Conservation (phyloP, 2,888 invertebrate species). For the Sphinx pinastri region DNA sequence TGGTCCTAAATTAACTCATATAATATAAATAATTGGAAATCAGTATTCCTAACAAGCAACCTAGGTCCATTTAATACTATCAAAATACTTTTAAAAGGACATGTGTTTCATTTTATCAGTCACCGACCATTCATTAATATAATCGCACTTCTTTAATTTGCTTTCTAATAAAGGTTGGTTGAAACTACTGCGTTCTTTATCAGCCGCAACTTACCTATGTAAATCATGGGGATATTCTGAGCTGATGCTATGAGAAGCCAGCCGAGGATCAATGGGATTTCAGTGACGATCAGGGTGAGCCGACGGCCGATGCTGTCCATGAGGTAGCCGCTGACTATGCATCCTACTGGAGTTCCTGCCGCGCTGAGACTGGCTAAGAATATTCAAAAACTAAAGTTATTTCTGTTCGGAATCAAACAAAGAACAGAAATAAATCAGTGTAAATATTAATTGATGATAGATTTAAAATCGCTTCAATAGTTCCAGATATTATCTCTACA, state of each 20-base stretch:
- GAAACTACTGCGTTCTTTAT: not conserved
- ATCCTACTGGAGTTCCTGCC: constrained; percentile 88
- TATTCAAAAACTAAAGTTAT: not conserved
- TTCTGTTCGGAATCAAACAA: too few species aligned
- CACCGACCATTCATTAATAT: too few species aligned
- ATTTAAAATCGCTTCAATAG: too few species aligned
- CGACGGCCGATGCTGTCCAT: constrained; percentile 88
- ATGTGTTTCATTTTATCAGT: too few species aligned
- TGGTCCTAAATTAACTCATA: not conserved
- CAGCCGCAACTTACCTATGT: constrained; percentile 74
- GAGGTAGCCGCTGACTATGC: constrained; percentile 87
- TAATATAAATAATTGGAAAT: too few species aligned
- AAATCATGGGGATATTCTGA: constrained; percentile 84
- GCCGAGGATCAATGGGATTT: constrained; percentile 87
- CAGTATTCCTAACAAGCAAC: too few species aligned
- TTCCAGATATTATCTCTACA: too few species aligned
- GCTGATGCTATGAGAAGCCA: constrained; percentile 86
- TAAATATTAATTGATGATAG: too few species aligned
- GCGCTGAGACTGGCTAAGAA: constrained; percentile 86
- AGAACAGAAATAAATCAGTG: too few species aligned
- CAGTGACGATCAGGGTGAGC: constrained; percentile 85
- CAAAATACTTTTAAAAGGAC: too few species aligned
- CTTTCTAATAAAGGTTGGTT: not conserved
- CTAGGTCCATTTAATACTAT: too few species aligned
- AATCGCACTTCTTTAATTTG: too few species aligned